A percentile compares a stretch with the other conserved stretches of the same genome.
These are phyloP conservation scores for Pteronura brasiliensis DNA, from an alignment of 2,113 vertebrate genomes.

Conservation along the genomic window DNA sequence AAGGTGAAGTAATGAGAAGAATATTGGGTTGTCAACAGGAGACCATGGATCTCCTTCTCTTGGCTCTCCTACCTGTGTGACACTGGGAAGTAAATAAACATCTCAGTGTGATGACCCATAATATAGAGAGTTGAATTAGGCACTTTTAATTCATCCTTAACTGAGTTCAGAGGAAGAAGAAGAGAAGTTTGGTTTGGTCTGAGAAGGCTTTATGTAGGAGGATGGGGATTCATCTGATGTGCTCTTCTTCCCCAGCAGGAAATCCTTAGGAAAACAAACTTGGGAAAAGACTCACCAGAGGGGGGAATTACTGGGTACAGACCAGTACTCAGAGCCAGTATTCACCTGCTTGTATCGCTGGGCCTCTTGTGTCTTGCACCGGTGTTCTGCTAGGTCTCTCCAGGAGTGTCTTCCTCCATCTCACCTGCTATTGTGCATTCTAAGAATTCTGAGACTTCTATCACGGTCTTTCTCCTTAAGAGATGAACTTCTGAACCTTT, in stretches of 20 bases:
- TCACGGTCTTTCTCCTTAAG: neutral
- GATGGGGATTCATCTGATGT: neutral
- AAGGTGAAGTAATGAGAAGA: neutral
- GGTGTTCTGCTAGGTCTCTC: neutral
- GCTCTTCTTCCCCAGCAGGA: neutral
- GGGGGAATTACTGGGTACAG: neutral
- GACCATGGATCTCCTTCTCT: neutral
- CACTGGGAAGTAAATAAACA: neutral
- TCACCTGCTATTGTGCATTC: neutral
- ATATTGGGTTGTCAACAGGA: neutral
- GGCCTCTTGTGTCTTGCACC: accelerated
- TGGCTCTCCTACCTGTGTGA: neutral
- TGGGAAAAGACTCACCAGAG: neutral
- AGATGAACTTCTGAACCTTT: neutral
- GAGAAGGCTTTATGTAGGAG: neutral
- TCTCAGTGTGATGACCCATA: neutral
- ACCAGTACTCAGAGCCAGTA: neutral
- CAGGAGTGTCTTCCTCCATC: neutral
- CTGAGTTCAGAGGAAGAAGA: neutral
- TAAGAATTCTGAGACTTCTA: neutral
- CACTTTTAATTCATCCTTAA: neutral
- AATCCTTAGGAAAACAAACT: neutral
- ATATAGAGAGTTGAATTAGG: neutral
- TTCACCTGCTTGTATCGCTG: accelerated
- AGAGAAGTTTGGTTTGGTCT: neutral